Percentiles rank a stretch among this genome's conserved stretches.
phyloP scores from a whole-genome alignment of 2,113 vertebrate genomes.

The Cathartes aura region DNA sequence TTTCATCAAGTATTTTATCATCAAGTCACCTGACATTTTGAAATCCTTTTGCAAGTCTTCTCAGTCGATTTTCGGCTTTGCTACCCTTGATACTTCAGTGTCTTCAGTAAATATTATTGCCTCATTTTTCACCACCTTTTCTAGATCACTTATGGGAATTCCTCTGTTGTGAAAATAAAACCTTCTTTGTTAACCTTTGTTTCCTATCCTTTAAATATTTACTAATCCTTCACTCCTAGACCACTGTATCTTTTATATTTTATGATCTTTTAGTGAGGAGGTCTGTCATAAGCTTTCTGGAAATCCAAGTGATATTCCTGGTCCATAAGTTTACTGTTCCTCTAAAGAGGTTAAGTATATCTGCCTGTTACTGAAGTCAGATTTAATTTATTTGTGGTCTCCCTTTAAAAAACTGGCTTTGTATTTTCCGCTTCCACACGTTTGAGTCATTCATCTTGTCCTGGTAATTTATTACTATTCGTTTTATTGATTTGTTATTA shows the following conservation, averaged over 20 bases:
- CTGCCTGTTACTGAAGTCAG: background rate
- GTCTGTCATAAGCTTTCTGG: background rate
- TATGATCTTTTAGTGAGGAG: background rate
- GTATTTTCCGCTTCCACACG: background rate
- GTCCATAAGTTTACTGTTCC: background rate
- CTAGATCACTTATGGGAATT: background rate
- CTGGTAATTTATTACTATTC: background rate
- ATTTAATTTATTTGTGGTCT: background rate
- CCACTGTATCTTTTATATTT: background rate
- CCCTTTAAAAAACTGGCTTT: background rate
- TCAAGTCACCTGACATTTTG: background rate
- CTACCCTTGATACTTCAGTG: background rate
- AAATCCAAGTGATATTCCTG: background rate
- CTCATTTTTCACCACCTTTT: background rate
- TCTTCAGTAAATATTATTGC: background rate
- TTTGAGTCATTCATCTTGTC: background rate
- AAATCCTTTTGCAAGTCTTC: background rate
- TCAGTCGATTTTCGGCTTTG: background rate
- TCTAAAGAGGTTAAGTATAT: background rate
- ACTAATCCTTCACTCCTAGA: background rate
- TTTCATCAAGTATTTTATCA: background rate
- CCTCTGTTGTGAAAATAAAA: background rate
- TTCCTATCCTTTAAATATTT: background rate
- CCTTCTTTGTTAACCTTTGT: background rate
- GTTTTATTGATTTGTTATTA: constrained; percentile 42